A percentile compares a stretch with the other conserved stretches of the same genome.
Conservation (phyloP, 2,888 invertebrate genomes). For the Teinopalpus imperialis region DNA sequence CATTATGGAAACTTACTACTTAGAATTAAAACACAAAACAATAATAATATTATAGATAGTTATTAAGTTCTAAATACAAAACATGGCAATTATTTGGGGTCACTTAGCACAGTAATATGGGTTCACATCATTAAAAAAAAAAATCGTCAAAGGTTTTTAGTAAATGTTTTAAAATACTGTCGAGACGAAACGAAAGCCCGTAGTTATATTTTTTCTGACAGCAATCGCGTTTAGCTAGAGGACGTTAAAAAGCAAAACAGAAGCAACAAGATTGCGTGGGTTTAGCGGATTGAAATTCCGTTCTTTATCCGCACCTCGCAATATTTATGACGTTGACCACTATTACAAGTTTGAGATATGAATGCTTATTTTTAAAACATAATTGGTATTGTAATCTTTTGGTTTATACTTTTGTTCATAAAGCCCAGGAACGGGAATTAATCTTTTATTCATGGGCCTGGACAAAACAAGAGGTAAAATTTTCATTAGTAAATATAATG, state of each 20-base stretch:
- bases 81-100: conserved; percentile 6
- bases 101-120: too few species aligned
- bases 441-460: conserved; percentile 23
- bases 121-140: too few species aligned
- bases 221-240: conserved; percentile 34
- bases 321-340: conserved; percentile 31
- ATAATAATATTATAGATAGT: background rate
- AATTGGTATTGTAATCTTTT: conserved; percentile 15
- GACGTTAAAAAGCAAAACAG: conserved; percentile 50
- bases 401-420: conserved; percentile 10
- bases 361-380: conserved; percentile 18
- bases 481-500: conserved; percentile 13
- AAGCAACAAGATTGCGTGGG: conserved; percentile 49
- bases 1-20: too few species aligned
- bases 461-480: conserved; percentile 21
- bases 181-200: conserved; percentile 23
- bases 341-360: conserved; percentile 8
- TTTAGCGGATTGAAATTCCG: conserved; percentile 54
- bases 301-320: conserved; percentile 47
- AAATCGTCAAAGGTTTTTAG: too few species aligned
- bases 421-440: conserved; percentile 14
- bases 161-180: conserved; percentile 1
- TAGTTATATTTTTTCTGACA: conserved; percentile 35
- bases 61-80: too few species aligned
- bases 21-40: too few species aligned